Evolutionary conservation across 2,888 invertebrate genomes (phyloP), one percentile per base, ranked within the genome.

Genomic region (Sarcophaga variegata): DNA sequence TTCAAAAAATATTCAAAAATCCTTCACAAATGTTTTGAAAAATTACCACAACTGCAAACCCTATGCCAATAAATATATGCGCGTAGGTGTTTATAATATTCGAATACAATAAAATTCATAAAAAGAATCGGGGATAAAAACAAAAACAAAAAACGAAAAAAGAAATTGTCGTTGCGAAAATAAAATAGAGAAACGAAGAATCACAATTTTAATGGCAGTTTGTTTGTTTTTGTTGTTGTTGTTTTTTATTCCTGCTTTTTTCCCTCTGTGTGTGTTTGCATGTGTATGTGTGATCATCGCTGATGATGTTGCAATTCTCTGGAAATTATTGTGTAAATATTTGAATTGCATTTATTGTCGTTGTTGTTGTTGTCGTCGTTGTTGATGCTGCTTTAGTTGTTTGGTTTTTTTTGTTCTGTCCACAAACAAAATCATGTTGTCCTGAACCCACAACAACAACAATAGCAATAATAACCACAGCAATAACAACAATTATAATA

Each of bases 311-410:
- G 77, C 72, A 80, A 14, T 66, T 77, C 78, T 77, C 74, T 69
- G 83, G 14, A 81, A 77, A 83, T 78, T 64, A 70, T 86, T 83
- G 83, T 87, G 86, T 81, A 83, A 87, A 87, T 83, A 87, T 87
- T 87, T 87, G 81, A 81, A 62, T 81, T 83, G 12, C 17, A 17
- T 85, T 81, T 81, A 75, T 78, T 47, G 14, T 11, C 4, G 14
- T 49, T 49, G 49, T 49, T 49, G 14, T 54, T 5, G 17, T 54
- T 4, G 54, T 12, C 3, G 54, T 54, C 5, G 22, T 2, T 14
- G 14, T 4, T 54, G 54, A 14, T 10, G 54, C 5, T 54, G 54
- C 12, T 54, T 14, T 54, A 54, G 54, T 54, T 54, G 0, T 54
- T 54, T 14, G 2, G 37, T 37, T 37, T 37, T 2, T 2, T 37